phyloP scores from a whole-genome alignment of 2,888 invertebrate species.

The Pardosa pseudoannulata region DNA sequence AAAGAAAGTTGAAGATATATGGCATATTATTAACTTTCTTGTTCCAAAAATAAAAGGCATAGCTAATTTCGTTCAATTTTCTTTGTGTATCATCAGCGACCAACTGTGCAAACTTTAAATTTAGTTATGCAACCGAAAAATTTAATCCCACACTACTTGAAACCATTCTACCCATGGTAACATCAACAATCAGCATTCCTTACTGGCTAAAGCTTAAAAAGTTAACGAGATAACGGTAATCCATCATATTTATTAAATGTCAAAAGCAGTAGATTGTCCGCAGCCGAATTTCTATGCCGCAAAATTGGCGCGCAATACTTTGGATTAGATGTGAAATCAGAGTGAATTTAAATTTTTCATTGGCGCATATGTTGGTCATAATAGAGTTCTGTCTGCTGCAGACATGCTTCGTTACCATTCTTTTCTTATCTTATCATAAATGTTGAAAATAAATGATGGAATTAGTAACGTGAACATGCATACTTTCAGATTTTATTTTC shows the following conservation, averaged over 20 bases:
- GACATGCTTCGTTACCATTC: no score
- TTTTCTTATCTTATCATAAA: no score
- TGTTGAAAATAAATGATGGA: no score
- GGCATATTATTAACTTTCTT: no score
- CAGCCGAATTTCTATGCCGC: slow-evolving; percentile 15
- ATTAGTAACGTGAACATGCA: no score
- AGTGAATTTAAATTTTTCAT: slow-evolving; percentile 42
- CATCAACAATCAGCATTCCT: background rate
- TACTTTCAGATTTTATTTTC: no score
- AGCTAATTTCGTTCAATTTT: background rate
- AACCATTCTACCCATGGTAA: background rate
- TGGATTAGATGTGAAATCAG: slow-evolving; percentile 42
- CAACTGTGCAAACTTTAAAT: background rate
- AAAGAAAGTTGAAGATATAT: no score
- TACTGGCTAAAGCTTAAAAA: background rate
- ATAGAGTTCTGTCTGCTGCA: background rate
- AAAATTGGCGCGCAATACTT: slow-evolving; percentile 39
- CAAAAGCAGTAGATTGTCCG: slow-evolving; percentile 48
- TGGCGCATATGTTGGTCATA: background rate
- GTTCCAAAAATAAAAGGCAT: no score
- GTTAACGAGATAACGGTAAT: slow-evolving; percentile 43
- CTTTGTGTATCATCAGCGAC: background rate
- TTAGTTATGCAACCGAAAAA: slow-evolving; percentile 10
- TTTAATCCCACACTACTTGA: background rate
- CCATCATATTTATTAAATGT: slow-evolving; percentile 69